phyloP scores from a whole-genome alignment of 2,888 invertebrate species.

The Stegophylla sp. region DNA sequence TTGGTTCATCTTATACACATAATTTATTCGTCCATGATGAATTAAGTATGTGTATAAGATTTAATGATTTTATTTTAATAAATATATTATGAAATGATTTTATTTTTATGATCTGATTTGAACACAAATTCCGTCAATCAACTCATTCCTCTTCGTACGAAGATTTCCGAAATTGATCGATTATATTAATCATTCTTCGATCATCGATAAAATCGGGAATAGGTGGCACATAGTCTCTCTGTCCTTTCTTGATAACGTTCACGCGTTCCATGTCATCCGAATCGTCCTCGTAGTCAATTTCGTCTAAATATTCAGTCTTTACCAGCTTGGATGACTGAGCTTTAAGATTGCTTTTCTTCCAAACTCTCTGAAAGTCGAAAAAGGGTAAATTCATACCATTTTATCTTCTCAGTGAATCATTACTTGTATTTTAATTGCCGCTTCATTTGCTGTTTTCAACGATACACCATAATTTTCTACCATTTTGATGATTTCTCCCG shows the following conservation, averaged over 20 bases:
- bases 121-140: too few relatives aligned
- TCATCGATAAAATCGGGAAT: constrained; percentile 24
- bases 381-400: neutral
- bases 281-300: constrained; percentile 1
- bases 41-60: too few relatives aligned
- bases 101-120: too few relatives aligned
- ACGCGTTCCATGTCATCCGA: constrained; percentile 26
- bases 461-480: neutral
- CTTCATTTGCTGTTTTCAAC: neutral
- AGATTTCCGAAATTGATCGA: neutral
- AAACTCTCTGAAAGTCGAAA: neutral
- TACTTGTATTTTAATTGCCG: constrained; percentile 10
- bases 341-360: neutral
- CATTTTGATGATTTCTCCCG: neutral
- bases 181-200: neutral
- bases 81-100: too few relatives aligned
- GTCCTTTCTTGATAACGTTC: constrained; percentile 19
- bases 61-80: too few relatives aligned
- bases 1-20: too few relatives aligned
- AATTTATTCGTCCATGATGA: too few relatives aligned
- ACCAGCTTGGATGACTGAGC: neutral
- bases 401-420: neutral
- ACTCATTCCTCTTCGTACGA: neutral
- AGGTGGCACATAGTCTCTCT: constrained; percentile 37
- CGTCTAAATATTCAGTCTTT: neutral